Evolutionary conservation across 2,113 vertebrate genomes (phyloP).

Genomic region (Eretmochelys imbricata): DNA sequence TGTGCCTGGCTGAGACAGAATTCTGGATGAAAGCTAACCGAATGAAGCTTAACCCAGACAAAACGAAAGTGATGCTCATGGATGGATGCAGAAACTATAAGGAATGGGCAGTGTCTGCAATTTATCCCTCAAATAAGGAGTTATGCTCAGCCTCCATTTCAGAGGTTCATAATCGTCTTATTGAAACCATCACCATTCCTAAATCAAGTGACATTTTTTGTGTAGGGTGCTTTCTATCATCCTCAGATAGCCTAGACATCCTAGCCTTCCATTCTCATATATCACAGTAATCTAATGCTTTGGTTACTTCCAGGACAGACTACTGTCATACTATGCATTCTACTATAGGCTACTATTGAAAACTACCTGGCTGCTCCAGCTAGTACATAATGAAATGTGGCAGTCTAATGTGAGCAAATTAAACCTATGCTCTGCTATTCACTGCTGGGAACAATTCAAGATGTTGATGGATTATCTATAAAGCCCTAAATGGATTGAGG

Average conservation of each 20-base stretch:
- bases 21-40: no score
- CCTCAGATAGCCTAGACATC: background rate
- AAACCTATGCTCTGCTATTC: background rate
- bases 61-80: background rate
- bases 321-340: background rate
- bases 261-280: background rate
- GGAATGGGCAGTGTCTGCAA: background rate
- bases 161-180: background rate
- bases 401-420: background rate
- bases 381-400: background rate
- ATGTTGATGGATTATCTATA: constrained; percentile 3
- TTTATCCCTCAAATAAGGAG: background rate
- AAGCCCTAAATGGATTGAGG: constrained; percentile 41
- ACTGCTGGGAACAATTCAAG: constrained; percentile 43
- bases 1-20: background rate
- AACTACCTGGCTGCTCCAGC: background rate
- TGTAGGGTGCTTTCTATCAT: background rate
- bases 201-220: background rate
- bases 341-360: background rate
- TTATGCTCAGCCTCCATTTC: background rate
- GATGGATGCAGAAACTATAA: no score
- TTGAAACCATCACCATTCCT: background rate
- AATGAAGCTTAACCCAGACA: background rate
- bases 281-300: background rate
- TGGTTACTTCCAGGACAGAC: background rate